Evolutionary conservation across 2,797 vertebrate species (phyloP), one percentile per base, ranked within the genome.

Genomic region (Scleropages formosus): DNA sequence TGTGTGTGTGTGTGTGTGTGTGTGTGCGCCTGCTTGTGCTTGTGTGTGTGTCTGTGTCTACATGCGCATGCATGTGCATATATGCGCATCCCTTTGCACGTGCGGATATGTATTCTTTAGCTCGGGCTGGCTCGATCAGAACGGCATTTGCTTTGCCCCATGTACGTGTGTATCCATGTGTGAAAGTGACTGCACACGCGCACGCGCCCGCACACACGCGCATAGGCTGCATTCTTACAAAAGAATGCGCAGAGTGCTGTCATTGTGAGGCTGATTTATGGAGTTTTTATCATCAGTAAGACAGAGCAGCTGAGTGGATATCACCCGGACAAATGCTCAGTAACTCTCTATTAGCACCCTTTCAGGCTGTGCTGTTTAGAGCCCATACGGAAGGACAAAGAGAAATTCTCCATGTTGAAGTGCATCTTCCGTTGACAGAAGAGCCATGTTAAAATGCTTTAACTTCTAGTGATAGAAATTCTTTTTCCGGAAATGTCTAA

Each of bases 1-100:
- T 68, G n/a, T 56, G 62, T 68, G 71, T 72, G 24, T 51, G 31
- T 72, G 39, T 81, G 59, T 62, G 61, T 70, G 67, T 75, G 49
- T 72, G 62, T 49, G 53, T 47, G 27, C 72, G 61, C 60, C 39
- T 74, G 68, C 67, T 53, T 53, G 31, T 26, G 18, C 18, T 65
- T 47, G 53, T 67, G 31, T 75, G 51, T 64, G 53, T 72, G 39
- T 81, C 59, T 62, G 61, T 70, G 67, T 75, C 49, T 72, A 62
- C 49, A 53, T 47, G 27, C 72, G 61, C 60, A 39, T 74, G 68
- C 67, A 53, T 53, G 31, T 26, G 18, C 18, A 65, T 47, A 53
- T 67, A 31, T 75, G 51, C 64, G 53, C n/a, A n/a, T 31, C 31
- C 26, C 61, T 67, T 49, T n/a, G 24, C 47, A 47, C 39, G 58